Evolutionary conservation across 2,797 vertebrate species (phyloP), one percentile per base, ranked within the genome.

Genomic region (Peromyscus nudipes): DNA sequence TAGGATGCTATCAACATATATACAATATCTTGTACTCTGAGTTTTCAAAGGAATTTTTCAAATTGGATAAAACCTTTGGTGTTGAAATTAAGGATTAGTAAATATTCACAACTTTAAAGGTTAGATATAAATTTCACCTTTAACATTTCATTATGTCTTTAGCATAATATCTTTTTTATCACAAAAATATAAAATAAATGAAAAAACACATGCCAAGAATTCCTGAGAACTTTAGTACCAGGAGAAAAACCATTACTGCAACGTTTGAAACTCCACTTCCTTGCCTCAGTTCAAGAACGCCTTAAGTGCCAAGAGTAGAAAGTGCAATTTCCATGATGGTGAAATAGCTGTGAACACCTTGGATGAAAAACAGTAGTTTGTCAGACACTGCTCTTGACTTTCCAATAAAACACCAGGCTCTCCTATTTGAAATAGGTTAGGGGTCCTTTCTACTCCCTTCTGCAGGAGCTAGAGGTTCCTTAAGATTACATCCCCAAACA

Each of bases 1-100:
- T 98, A 98, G 95, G 89, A 98, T 98, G 94, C 92, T 79, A 64
- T 98, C 94, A 92, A 60, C 34, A 87, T 81, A 93, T 87, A 87
- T 60, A 82, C 14, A 96, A 65, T 62, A 92, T 95, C 97, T 96
- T 91, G 52, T 94, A 83, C 82, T 98, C 92, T 87, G 83, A 83
- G 81, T 86, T 75, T 96, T 87, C 89, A 96, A 65, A 84, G 27
- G 94, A 91, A 92, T 94, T 96, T 98, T 27, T 96, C 83, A 97
- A 97, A 82, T 86, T 7, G 97, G 89, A 83, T 97, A 92, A 94
- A 23, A 25, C 52, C 90, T 96, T 57, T 92, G 92, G 87, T 95
- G 65, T 60, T 93, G 43, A 97, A 97, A 95, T 90, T 95, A 95
- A 91, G 1, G 7, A 96, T n/a, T 43, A 89, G 52, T 3, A 65